These are phyloP conservation scores for Cariama cristata DNA, from an alignment of 2,113 vertebrate species.

Conservation along the genomic window DNA sequence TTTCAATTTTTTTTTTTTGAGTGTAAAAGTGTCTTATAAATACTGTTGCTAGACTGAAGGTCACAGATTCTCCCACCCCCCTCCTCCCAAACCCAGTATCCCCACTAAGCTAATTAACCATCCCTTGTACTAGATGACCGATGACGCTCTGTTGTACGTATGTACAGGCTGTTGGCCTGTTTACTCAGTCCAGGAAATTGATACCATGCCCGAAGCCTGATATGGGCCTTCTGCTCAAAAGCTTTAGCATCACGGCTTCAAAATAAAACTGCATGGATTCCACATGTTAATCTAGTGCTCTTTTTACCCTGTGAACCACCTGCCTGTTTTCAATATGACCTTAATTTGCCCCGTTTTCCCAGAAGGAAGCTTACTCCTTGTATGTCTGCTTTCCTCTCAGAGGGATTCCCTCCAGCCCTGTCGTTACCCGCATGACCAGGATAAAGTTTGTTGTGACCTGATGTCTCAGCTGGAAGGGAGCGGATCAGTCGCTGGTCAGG, in stretches of 20 bases:
- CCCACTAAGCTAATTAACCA: background rate
- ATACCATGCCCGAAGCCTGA: background rate
- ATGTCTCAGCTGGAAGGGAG: background rate
- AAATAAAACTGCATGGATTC: background rate
- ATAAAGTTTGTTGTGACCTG: background rate
- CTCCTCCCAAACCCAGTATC: background rate
- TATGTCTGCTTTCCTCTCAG: background rate
- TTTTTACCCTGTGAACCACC: background rate
- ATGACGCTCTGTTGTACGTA: background rate
- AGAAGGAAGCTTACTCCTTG: background rate
- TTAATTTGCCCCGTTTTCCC: background rate
- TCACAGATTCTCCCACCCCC: background rate
- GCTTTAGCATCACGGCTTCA: background rate
- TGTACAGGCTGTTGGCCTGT: background rate
- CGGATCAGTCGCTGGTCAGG: background rate
- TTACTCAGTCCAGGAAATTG: background rate
- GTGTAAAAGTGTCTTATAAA: background rate
- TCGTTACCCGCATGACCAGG: background rate
- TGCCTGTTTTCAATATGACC: background rate
- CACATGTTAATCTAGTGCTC: background rate
- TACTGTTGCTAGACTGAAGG: background rate
- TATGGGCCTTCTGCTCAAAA: background rate
- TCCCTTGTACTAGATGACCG: background rate
- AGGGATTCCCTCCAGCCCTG: background rate
- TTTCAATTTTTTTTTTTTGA: background rate